These are phyloP conservation scores for Drosophila austrosaltans DNA, from an alignment of 2,888 invertebrate genomes.

Conservation along the genomic window DNA sequence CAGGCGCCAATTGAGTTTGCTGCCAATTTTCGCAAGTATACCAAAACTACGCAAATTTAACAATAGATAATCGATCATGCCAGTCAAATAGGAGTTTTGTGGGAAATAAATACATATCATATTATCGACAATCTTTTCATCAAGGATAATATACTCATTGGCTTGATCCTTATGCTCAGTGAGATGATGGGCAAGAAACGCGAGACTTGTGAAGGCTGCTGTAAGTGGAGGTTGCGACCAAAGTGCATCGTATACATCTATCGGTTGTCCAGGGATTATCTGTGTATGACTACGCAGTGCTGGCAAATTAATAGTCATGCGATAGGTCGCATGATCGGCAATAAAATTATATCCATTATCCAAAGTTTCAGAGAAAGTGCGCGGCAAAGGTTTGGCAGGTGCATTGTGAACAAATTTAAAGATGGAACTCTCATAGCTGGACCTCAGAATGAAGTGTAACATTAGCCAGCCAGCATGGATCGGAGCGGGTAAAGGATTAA, in stretches of 20 bases:
- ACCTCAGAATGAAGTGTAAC: slow-evolving; percentile 52
- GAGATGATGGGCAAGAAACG: slow-evolving; percentile 51
- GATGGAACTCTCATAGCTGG: slow-evolving; percentile 65
- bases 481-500: slow-evolving; percentile 4
- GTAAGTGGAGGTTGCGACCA: slow-evolving; percentile 31
- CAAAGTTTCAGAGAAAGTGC: slow-evolving; percentile 47
- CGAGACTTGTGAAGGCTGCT: slow-evolving; percentile 40
- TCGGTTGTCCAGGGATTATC: slow-evolving; percentile 44
- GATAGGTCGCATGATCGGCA: slow-evolving; percentile 55
- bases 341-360: slow-evolving; percentile 48
- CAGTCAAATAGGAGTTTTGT: slow-evolving; percentile 45
- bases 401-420: slow-evolving; percentile 63
- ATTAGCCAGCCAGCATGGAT: slow-evolving; percentile 38
- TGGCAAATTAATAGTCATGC: slow-evolving; percentile 44
- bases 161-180: slow-evolving; percentile 19
- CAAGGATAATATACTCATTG: slow-evolving; percentile 33
- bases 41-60: slow-evolving; percentile 59
- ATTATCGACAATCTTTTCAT: slow-evolving; percentile 52
- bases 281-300: slow-evolving; percentile 12
- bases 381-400: slow-evolving; percentile 55
- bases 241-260: slow-evolving; percentile 50
- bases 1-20: neutral
- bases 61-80: slow-evolving; percentile 31
- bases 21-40: slow-evolving; percentile 37
- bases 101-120: slow-evolving; percentile 64